Base-by-base conservation (phyloP, 2,113 vertebrate species). In the Myrmecophaga tridactyla region DNA sequence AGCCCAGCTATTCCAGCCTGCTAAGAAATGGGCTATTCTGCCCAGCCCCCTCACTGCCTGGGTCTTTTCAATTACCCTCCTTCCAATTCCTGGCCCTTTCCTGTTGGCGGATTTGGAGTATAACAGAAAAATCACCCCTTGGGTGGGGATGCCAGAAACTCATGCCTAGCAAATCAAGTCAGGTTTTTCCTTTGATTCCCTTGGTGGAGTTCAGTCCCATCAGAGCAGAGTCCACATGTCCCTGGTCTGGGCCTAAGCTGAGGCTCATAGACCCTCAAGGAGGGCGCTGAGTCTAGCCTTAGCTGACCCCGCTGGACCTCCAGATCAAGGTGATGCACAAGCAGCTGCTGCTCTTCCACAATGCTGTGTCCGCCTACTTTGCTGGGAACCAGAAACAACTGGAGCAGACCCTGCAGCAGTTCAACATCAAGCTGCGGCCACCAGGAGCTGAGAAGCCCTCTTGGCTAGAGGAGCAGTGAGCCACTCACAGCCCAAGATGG, bases 311-410 rank as follows among this genome's bases (percentile, higher is more conserved):
- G 48, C 96, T 90, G 97, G 95, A 80, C 93, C 90, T 76, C 34
- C 98, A 99, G 99, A 99, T 99, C 95, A 99, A 99, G 96, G 99
- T 99, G 98, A 99, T 99, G 99, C 99, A 99, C 97, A 99, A 99
- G 98, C 99, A 99, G 98, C 98, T 99, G 60, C 99, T 99, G 73
- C 99, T 99, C 86, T 99, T 99, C 98, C 99, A 99, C 98, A 99
- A 99, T 0, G 99, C 99, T 93, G 99, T 99, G 98, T 99, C 99
- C 0, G 99, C 99, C 5, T 99, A 99, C 98, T 99, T 99, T 82
- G 99, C 99, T 0, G 99, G 99, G 92, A 99, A 99, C 98, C 99
- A 99, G 98, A 99, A 99, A 98, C 99, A 99, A 96, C 97, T 99
- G 98, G 99, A 99, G 98, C 99, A 99, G 98, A 99, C 99, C 84